Base-by-base conservation (phyloP, 2,113 vertebrate species). In the Rhea pennata region DNA sequence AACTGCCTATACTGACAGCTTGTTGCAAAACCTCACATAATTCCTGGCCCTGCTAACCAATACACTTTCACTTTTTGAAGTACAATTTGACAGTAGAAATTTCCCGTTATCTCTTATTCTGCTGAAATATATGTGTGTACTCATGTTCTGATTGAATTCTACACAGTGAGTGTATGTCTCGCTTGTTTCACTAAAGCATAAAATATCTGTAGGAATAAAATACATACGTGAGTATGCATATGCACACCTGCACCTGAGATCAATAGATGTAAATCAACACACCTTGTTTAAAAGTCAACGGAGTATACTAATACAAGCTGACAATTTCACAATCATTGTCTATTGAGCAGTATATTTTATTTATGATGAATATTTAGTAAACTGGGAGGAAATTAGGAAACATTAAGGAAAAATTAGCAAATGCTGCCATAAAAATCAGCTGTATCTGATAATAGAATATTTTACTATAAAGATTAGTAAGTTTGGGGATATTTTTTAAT, bases 1-100 rank as follows among this genome's bases (percentile, higher is more conserved):
- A 96, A 80, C 76, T 92, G 61, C 78, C 72, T 62, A 4, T 20
- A 19, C 69, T 95, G 97, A 97, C 95, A 97, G 93, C 64, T 85
- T 78, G 36, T 31, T 77, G 61, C 82, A 70, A 81, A 85, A 90
- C n/a, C 39, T 5, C 50, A 58, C 85, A 82, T 92, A 91, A 67
- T 80, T 85, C 58, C n/a, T 91, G 73, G 46, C 84, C 71, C 51
- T 86, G 24, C 59, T 82, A 70, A 65, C 74, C 74, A 81, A 31
- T 17, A 69, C 44, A 10, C 46, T 89, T 51, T 19, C 22, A 26
- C 79, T 76, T 76, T 46, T 83, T 72, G 29, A 96, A 92, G 42
- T 73, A 53, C 12, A 48, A 15, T 89, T 69, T 84, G 73, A 70
- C 2, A 36, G 40, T 78, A 66, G 81, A 96, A 84, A 88, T 82